Conservation (phyloP, 2,888 invertebrate species). For the Andrena flavipes region DNA sequence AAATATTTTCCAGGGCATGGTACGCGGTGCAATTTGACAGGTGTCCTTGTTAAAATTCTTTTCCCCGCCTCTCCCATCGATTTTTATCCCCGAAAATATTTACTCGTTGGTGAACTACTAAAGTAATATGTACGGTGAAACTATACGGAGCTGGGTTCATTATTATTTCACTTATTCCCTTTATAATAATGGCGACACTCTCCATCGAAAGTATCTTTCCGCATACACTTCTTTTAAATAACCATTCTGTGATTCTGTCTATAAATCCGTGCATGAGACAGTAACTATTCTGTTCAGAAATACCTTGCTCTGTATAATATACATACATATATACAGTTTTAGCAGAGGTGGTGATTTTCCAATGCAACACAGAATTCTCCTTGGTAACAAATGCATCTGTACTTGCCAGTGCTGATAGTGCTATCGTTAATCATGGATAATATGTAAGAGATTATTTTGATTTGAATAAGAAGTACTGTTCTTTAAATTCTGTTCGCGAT, state of each 20-base stretch:
- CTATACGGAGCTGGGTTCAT: constrained; percentile 37
- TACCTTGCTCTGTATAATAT: constrained; percentile 29
- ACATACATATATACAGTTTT: constrained; percentile 1
- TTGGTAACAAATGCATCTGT: constrained; percentile 39
- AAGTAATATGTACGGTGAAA: constrained; percentile 3
- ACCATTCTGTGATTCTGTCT: too few species aligned
- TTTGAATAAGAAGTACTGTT: too few species aligned
- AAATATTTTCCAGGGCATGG: constrained; percentile 41
- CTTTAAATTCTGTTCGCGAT: background rate
- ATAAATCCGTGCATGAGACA: background rate
- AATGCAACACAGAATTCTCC: constrained; percentile 16
- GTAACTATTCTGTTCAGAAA: background rate
- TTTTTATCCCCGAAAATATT: constrained; percentile 25
- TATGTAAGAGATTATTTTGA: background rate
- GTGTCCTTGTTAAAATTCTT: background rate
- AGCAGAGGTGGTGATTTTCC: constrained; percentile 10
- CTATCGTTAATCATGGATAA: too few species aligned
- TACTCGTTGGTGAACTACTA: constrained; percentile 18
- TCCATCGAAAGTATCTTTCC: too few species aligned
- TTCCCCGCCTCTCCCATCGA: background rate
- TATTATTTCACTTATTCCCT: background rate
- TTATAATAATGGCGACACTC: too few species aligned
- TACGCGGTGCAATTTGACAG: background rate
- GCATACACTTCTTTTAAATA: background rate
- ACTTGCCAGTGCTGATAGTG: constrained; percentile 20